phyloP scores from a whole-genome alignment of 2,888 invertebrate genomes.

The Diloba caeruleocephala region DNA sequence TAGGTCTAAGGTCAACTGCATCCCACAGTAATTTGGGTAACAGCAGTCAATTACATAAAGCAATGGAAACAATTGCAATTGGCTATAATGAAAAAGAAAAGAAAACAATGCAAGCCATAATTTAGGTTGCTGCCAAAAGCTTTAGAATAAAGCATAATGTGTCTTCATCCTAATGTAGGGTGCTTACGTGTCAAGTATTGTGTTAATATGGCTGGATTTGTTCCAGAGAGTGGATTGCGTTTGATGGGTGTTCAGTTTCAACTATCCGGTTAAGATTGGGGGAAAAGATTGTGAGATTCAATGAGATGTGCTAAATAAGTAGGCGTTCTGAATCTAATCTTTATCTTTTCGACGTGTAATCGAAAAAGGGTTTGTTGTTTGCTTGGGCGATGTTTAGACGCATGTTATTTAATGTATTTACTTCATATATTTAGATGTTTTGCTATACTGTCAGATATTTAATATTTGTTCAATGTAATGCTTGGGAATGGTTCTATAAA shows the following conservation, averaged over 20 bases:
- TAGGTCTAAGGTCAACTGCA: no score
- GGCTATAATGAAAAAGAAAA: no score
- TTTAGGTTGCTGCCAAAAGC: no score
- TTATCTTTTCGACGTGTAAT: slow-evolving; percentile 42
- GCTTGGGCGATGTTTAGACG: not conserved
- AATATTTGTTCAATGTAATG: no score
- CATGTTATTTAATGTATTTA: no score
- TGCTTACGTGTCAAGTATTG: slow-evolving; percentile 64
- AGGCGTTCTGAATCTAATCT: slow-evolving; percentile 37
- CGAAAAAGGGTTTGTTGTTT: slow-evolving; percentile 31
- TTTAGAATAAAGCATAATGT: not conserved
- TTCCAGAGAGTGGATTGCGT: slow-evolving; percentile 42
- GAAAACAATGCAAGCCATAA: no score
- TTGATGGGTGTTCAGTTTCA: slow-evolving; percentile 32
- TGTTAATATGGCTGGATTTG: slow-evolving; percentile 62
- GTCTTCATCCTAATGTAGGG: not conserved
- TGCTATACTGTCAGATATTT: no score
- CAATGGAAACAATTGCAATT: no score
- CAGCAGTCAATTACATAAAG: no score
- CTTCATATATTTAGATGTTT: no score
- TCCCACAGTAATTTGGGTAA: no score
- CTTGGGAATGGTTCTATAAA: no score
- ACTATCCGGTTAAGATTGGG: slow-evolving; percentile 29
- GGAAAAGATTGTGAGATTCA: slow-evolving; percentile 32
- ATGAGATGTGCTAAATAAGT: slow-evolving; percentile 39